These are phyloP conservation scores for Ophiodon elongatus DNA, from an alignment of 2,113 vertebrate species.

Conservation along the genomic window DNA sequence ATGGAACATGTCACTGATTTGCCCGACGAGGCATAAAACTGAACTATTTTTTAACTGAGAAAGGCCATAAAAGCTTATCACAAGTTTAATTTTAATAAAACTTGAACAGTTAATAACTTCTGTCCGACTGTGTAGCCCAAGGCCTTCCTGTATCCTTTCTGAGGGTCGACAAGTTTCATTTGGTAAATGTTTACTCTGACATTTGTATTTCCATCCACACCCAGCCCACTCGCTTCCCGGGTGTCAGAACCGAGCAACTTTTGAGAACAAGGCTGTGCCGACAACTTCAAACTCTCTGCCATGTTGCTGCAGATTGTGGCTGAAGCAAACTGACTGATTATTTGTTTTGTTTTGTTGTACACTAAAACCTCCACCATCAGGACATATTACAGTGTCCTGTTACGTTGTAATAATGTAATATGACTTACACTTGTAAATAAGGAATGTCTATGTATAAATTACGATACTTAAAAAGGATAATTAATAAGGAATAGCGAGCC, in stretches of 20 bases:
- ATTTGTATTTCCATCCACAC: constrained; percentile 21
- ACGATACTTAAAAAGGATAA: no score
- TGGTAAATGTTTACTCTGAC: constrained; percentile 27
- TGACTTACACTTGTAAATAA: no score
- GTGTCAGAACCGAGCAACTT: constrained; percentile 26
- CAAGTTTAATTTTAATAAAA: constrained; percentile 28
- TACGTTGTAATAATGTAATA: no score
- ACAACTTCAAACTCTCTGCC: constrained; percentile 19
- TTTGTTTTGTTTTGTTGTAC: neutral
- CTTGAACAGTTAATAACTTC: constrained; percentile 10
- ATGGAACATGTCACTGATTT: constrained; percentile 15
- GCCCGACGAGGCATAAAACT: constrained; percentile 24
- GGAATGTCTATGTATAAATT: no score
- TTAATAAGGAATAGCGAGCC: no score
- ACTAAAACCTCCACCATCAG: neutral
- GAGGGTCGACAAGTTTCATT: constrained; percentile 16
- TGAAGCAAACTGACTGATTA: neutral
- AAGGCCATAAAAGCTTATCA: neutral
- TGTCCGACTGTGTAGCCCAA: constrained; percentile 7
- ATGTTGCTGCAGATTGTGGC: constrained; percentile 17
- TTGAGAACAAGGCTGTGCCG: constrained; percentile 1
- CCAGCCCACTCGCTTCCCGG: constrained; percentile 9
- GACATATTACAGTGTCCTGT: neutral
- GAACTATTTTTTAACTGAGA: constrained; percentile 15
- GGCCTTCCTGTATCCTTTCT: neutral